These are phyloP conservation scores for Promerops cafer DNA, from an alignment of 2,113 vertebrate genomes.

Conservation along the genomic window DNA sequence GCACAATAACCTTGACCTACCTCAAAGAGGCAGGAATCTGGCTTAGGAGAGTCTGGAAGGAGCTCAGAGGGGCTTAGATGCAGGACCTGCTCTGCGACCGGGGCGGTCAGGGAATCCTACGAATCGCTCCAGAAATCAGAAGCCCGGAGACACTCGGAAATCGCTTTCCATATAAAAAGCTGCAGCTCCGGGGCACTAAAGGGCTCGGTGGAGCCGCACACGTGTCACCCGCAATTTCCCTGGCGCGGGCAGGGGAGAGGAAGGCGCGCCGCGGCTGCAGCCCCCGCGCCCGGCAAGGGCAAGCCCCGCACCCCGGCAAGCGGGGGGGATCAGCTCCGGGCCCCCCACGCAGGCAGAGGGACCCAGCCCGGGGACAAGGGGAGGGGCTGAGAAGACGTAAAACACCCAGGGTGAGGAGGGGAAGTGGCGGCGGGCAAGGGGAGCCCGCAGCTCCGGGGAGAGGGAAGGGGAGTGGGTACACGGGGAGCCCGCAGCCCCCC, in stretches of 20 bases:
- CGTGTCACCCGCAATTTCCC: neutral
- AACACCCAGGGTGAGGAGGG: neutral
- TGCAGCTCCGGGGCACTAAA: neutral
- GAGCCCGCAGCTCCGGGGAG: neutral
- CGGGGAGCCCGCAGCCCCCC: neutral
- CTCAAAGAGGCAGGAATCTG: neutral
- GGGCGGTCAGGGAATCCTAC: neutral
- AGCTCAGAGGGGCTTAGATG: neutral
- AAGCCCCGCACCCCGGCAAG: neutral
- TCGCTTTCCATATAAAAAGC: neutral
- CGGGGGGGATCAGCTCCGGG: fast-evolving
- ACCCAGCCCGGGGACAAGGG: neutral
- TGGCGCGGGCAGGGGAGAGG: neutral
- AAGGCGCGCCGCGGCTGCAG: neutral
- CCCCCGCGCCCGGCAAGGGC: neutral
- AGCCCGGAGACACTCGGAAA: neutral
- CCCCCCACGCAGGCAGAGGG: neutral
- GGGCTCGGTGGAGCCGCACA: neutral
- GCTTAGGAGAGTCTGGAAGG: neutral
- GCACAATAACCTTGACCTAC: slow-evolving; percentile 26
- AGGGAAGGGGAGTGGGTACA: neutral
- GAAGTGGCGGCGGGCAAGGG: neutral
- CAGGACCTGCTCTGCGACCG: neutral
- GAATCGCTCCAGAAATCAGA: neutral
- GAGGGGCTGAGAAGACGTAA: too few species aligned